Evolutionary conservation across 2,113 vertebrate species (phyloP).

Genomic region (Dendropsophus ebraccatus): DNA sequence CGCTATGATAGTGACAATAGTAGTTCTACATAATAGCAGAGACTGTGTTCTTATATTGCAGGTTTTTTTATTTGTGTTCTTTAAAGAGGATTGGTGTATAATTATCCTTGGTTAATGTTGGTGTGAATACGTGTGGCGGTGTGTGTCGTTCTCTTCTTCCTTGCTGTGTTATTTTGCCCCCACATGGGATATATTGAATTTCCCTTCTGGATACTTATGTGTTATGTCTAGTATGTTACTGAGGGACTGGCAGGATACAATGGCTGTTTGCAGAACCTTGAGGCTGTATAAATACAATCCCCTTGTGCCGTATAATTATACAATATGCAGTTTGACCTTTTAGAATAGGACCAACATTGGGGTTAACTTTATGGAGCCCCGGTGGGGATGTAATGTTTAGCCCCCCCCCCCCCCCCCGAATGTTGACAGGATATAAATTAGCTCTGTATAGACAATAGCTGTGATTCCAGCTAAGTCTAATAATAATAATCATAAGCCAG

Average conservation of each 20-base stretch:
- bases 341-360: not conserved
- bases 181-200: constrained; percentile 3
- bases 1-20: too few relatives aligned
- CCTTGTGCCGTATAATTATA: not conserved
- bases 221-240: not conserved
- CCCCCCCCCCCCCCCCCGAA: not conserved
- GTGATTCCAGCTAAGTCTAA: not conserved
- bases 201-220: not conserved
- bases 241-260: not conserved
- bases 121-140: too few relatives aligned
- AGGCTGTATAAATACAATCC: not conserved
- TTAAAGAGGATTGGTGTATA: too few relatives aligned
- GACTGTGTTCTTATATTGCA: too few relatives aligned
- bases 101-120: too few relatives aligned
- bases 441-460: not conserved
- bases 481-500: not conserved
- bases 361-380: not conserved
- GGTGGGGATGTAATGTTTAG: not conserved
- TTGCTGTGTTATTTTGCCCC: not conserved
- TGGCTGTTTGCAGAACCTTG: not conserved
- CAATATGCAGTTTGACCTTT: not conserved
- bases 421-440: not conserved
- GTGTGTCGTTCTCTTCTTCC: not conserved
- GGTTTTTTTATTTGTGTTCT: too few relatives aligned
- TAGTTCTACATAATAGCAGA: too few relatives aligned